These are phyloP conservation scores for Herminia tarsipennalis DNA, from an alignment of 2,888 invertebrate genomes.

Conservation along the genomic window DNA sequence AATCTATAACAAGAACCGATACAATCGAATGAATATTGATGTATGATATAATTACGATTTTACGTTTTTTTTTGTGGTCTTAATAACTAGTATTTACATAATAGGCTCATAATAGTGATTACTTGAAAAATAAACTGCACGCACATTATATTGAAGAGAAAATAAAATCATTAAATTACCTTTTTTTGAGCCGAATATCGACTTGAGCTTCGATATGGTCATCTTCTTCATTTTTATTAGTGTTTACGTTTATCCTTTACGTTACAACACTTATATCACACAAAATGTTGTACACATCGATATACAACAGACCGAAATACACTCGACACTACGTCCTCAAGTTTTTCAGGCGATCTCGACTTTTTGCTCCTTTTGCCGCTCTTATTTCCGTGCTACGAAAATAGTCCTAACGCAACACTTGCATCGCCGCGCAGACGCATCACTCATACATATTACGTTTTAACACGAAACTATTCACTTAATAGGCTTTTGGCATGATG, in stretches of 20 bases:
- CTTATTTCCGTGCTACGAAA: slow-evolving; percentile 86
- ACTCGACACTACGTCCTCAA: slow-evolving; percentile 78
- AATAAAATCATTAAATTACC: slow-evolving; percentile 48
- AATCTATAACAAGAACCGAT: slow-evolving; percentile 24
- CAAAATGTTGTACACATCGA: slow-evolving; percentile 67
- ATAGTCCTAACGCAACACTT: slow-evolving; percentile 82
- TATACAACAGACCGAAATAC: slow-evolving; percentile 79
- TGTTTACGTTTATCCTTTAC: slow-evolving; percentile 26
- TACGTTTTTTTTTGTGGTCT: slow-evolving; percentile 12
- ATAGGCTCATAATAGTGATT: neutral
- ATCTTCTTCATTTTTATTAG: slow-evolving; percentile 74
- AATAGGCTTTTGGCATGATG: slow-evolving; percentile 11
- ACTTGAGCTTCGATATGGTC: slow-evolving; percentile 78
- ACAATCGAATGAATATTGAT: slow-evolving; percentile 35
- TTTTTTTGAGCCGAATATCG: slow-evolving; percentile 78
- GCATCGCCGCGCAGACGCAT: slow-evolving; percentile 78
- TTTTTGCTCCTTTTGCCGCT: slow-evolving; percentile 85
- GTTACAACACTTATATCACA: slow-evolving; percentile 53
- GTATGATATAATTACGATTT: slow-evolving; percentile 21
- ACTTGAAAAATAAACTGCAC: neutral
- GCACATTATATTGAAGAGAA: neutral
- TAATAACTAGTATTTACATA: neutral
- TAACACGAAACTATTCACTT: slow-evolving; percentile 36
- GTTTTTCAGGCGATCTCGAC: slow-evolving; percentile 78
- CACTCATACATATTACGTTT: slow-evolving; percentile 62